Base-by-base conservation (phyloP, 2,797 vertebrate species). In the Sebastes trivittatus region DNA sequence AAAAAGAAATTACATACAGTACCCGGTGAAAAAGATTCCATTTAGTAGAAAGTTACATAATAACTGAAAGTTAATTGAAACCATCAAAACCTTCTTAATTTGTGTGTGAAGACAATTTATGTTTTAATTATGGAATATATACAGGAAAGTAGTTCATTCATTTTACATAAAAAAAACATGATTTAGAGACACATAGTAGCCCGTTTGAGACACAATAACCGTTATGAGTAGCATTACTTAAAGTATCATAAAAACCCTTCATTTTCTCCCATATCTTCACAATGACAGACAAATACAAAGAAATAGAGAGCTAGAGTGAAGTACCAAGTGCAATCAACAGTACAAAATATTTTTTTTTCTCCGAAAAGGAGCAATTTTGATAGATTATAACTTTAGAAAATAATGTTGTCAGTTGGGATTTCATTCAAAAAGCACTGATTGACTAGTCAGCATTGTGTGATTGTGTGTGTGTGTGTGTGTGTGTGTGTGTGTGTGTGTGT, bases 341-440 rank as follows among this genome's bases (percentile, higher is more conserved):
- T 73, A 78, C 1, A 81, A 82, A 85, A 76, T 60, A 0, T 74
- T 77, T 63, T 81, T 27, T 14, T 42, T 55, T 60, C 4, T 36
- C 6, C 2, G 0, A 69, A 52, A 72, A 30, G 30, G 70, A 20
- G 7, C 1, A 42, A 29, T 63, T 46, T 29, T 60, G 13, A 56
- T 13, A 52, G 72, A 69, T 25, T 11, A 63, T 10, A 55, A 27
- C 16, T 32, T 77, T 22, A 76, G 29, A 72, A 62, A 73, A 72
- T 14, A 0, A 60, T 38, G 16, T 20, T 22, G 14, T 65, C 1
- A 58, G 32, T 5, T 14, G 13, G 4, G 18, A 77, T 30, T 54
- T 29, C 3, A 6, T 23, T 72, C 2, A 54, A 69, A 58, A 75
- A 64, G 8, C 10, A 75, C 29, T 0, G 5, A 58, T 14, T 66